Conservation (phyloP, 2,113 vertebrate species). For the Oophaga pumilio region DNA sequence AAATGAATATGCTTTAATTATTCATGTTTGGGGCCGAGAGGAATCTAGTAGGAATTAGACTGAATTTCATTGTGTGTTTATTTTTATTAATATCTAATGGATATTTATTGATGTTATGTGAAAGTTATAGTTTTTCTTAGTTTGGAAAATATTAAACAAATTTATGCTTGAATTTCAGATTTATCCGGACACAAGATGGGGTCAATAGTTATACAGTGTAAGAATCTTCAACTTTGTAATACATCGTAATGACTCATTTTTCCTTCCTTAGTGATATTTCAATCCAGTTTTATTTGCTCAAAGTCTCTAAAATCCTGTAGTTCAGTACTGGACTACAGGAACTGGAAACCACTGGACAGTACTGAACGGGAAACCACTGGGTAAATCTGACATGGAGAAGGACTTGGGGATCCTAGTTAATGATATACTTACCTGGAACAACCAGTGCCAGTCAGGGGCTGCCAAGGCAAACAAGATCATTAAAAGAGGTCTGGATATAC, state of each 20-base stretch:
- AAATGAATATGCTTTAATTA: conserved; percentile 27
- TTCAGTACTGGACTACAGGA: background rate
- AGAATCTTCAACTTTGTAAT: too few relatives aligned
- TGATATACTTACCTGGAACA: too few relatives aligned
- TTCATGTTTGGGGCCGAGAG: conserved; percentile 6
- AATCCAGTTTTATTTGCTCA: background rate
- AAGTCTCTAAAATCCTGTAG: background rate
- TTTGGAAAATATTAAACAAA: background rate
- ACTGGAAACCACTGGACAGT: too few relatives aligned
- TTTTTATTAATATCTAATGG: background rate
- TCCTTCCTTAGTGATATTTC: too few relatives aligned
- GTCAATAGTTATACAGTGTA: background rate
- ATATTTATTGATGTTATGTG: background rate
- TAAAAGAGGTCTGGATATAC: too few relatives aligned
- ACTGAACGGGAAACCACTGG: too few relatives aligned
- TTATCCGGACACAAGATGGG: background rate
- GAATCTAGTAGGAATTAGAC: background rate
- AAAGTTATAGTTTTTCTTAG: background rate
- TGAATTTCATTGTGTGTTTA: conserved; percentile 9
- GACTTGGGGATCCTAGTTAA: too few relatives aligned
- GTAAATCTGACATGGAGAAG: too few relatives aligned
- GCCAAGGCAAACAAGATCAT: too few relatives aligned
- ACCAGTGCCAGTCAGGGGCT: too few relatives aligned
- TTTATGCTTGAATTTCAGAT: background rate
- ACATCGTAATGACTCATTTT: too few relatives aligned